A percentile compares a stretch with the other conserved stretches of the same genome.
phyloP scores from a whole-genome alignment of 2,888 invertebrate species.

The Epinotia nisella region DNA sequence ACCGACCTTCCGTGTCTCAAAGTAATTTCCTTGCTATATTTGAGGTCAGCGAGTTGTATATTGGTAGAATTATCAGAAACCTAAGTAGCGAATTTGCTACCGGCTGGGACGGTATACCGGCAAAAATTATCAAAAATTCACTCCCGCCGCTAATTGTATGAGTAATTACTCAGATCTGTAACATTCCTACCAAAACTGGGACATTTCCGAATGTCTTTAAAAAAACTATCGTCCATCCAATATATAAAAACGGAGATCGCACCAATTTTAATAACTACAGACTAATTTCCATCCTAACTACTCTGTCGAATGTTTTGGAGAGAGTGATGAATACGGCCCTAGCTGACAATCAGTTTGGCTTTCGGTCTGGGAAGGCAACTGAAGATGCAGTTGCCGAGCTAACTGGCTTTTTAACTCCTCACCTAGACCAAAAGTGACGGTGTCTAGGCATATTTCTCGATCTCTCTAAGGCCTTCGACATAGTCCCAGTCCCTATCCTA shows the following conservation, averaged over 20 bases:
- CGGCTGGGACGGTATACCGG: not conserved
- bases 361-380: not conserved
- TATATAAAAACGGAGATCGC: not conserved
- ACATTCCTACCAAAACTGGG: not conserved
- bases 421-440: too few relatives aligned
- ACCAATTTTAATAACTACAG: not conserved
- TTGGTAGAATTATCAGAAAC: not conserved
- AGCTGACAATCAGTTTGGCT: not conserved
- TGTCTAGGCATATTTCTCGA: too few relatives aligned
- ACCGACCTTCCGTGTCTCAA: not conserved
- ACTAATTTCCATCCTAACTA: slow-evolving; percentile 1
- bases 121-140: not conserved
- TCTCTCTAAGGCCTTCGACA: too few relatives aligned
- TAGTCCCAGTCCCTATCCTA: too few relatives aligned
- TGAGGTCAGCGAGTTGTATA: not conserved
- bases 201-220: slow-evolving; percentile 4
- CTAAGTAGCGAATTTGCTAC: not conserved
- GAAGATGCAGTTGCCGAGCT: too few relatives aligned
- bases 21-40: not conserved
- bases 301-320: slow-evolving; percentile 7
- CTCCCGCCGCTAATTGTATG: not conserved
- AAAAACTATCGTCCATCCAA: not conserved
- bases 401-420: too few relatives aligned
- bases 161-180: not conserved
- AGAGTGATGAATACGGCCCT: not conserved